Evolutionary conservation across 2,888 invertebrate species (phyloP), one percentile per base, ranked within the genome.

Genomic region (Megastigmus dorsalis): DNA sequence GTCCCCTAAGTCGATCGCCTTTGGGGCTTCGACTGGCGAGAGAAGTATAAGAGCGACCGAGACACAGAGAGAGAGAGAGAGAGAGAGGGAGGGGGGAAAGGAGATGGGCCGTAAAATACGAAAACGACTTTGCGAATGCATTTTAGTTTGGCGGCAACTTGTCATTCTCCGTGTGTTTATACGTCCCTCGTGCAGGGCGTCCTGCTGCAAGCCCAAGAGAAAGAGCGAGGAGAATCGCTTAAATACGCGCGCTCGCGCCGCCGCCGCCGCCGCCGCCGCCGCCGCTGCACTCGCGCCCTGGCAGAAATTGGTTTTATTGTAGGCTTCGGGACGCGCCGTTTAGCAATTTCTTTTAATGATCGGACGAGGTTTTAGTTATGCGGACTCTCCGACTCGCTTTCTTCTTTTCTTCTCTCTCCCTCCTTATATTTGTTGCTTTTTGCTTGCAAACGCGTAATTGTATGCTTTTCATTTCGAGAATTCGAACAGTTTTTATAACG

Each of bases 111-210:
- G 59, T 72, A 72, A 72, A 72, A 52, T 23, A 45, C 72, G 59
- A 72, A 66, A 72, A 72, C 66, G 65, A 72, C 66, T 72, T 72
- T 72, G 59, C 59, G 43, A 72, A 72, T 72, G 72, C 72, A 60
- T 66, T 66, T 66, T 66, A 48, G 57, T 52, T 20, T 30, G 63
- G 55, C 48, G 50, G 57, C 65, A 50, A 65, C 65, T 71, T 71
- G 71, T 71, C 65, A 59, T 71, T 66, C 72, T 36, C 38, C 52
- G 55, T 54, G 45, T 57, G 57, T 71, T 65, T 65, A 71, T 63
- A 30, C 30, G 43, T 13, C 36, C 48, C 10, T 38, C 15, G 50
- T 36, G 7, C n/a, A n/a, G n/a, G n/a, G n/a, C n/a, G n/a, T n/a
- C n/a, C n/a, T n/a, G n/a, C n/a, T n/a, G n/a, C n/a, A n/a, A n/a